Percentiles rank a stretch among this genome's conserved stretches.
phyloP scores from a whole-genome alignment of 2,797 vertebrate species.

The Acomys russatus region DNA sequence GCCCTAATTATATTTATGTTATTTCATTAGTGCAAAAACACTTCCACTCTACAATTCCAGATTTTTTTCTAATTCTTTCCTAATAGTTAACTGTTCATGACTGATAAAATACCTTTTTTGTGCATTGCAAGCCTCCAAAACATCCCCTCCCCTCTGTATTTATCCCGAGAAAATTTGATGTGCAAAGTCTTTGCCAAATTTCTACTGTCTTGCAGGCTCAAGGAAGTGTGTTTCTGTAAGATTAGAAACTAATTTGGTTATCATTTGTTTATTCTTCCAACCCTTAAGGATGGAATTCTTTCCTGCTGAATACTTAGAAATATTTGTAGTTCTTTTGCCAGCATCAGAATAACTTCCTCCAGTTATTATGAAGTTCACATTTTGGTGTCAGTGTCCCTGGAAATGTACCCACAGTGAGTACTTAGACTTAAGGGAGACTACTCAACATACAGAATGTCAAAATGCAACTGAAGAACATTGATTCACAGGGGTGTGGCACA shows the following conservation, averaged over 20 bases:
- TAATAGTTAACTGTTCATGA: slow-evolving; percentile 29
- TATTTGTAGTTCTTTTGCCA: neutral
- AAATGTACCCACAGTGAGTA: neutral
- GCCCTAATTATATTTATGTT: neutral
- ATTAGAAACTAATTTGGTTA: slow-evolving; percentile 34
- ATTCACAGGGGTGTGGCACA: neutral
- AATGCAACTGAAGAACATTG: neutral
- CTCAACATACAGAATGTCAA: neutral
- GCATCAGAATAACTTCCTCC: neutral
- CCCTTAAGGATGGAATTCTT: neutral
- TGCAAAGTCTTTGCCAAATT: slow-evolving; percentile 52
- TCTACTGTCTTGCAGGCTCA: neutral
- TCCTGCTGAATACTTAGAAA: neutral
- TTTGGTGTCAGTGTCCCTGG: neutral
- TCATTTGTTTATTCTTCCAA: slow-evolving; percentile 6
- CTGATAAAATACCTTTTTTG: neutral
- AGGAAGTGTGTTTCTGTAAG: neutral
- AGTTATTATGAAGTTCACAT: neutral
- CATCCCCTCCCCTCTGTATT: neutral
- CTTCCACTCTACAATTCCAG: neutral
- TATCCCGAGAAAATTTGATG: neutral
- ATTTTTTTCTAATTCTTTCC: neutral
- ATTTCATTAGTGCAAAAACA: slow-evolving; percentile 15
- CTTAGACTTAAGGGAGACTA: neutral
- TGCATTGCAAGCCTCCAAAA: neutral